Conservation (phyloP, 1,140 invertebrate species). For the Aphelinus certus region DNA sequence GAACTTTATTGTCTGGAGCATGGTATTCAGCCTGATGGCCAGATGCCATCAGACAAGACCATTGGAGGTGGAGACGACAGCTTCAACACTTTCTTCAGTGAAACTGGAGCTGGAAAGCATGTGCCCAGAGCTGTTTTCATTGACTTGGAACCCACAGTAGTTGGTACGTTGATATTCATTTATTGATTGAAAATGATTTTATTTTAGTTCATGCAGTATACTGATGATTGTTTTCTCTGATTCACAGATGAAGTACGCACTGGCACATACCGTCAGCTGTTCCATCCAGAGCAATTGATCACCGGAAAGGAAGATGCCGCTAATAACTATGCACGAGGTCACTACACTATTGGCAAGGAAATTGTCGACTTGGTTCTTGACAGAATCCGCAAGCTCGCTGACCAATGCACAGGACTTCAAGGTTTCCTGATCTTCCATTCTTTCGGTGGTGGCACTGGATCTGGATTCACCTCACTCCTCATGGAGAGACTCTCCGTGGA, state of each 20-base stretch:
- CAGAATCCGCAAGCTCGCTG: conserved; percentile 68
- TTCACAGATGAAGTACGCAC: conserved; percentile 66
- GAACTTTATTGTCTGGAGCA: conserved; percentile 89
- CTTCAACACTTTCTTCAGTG: conserved; percentile 71
- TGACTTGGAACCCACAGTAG: conserved; percentile 70
- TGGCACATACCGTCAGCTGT: conserved; percentile 69
- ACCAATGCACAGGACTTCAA: conserved; percentile 71
- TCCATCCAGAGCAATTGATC: conserved; percentile 73
- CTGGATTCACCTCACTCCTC: conserved; percentile 74
- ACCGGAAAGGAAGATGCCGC: conserved; percentile 61
- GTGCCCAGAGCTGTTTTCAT: conserved; percentile 56
- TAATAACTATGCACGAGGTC: conserved; percentile 45
- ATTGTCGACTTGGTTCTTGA: conserved; percentile 74
- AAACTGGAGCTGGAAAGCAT: conserved; percentile 63
- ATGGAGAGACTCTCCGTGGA: conserved; percentile 77
- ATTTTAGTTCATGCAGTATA: no score
- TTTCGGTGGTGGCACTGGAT: conserved; percentile 79
- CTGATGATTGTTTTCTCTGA: conserved; percentile 20
- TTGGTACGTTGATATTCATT: conserved; percentile 49
- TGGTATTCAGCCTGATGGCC: conserved; percentile 88
- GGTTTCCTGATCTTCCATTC: conserved; percentile 79
- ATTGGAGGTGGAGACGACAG: conserved; percentile 63
- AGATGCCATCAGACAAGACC: conserved; percentile 69
- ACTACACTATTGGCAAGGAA: conserved; percentile 79
- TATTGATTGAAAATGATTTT: no score